Base-by-base conservation (phyloP, 2,888 invertebrate species). In the Lepidochrysops patricia region DNA sequence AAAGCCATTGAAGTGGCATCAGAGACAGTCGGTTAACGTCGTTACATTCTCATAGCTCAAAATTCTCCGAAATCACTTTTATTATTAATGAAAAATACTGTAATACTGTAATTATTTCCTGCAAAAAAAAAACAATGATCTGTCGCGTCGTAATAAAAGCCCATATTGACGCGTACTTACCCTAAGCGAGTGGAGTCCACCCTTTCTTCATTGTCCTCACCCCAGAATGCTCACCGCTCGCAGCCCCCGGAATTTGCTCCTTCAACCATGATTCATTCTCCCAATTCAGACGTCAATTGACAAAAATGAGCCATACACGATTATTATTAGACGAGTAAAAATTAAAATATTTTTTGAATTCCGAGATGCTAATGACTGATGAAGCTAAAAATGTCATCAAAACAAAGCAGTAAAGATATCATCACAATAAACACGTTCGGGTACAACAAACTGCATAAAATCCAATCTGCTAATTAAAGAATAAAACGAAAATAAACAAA, bases 91-190 rank as follows among this genome's bases (percentile, higher is more conserved):
- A 43, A 43, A 15, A 43, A 37, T 37, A 37, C 37, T 26, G 25
- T 26, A 43, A 37, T 37, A 37, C 37, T 26, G 25, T 26, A 50
- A 26, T 27, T 27, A 52, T 52, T 52, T 52, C 1, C 9, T 54
- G 4, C 12, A 29, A 32, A 35, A 35, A 4, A 12, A 80, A 86
- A 81, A 80, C 84, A 85, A 83, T 84, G 78, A 79, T 81, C 76
- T 70, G 76, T 71, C 82, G 77, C 77, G 76, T 80, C 75, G 75
- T 84, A 85, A 86, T 84, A 84, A 82, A 86, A 80, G 77, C 75
- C 79, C 82, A 84, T 83, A 85, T 86, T 87, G 85, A 82, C 82
- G 89, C 82, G 84, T 83, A 86, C 84, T 88, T 87, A 87, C 88
- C 86, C 89, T 80, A 82, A 80, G 77, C 80, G 76, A 74, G 74